Base-by-base conservation (phyloP, 2,888 invertebrate species). In the Drosophila atripex region DNA sequence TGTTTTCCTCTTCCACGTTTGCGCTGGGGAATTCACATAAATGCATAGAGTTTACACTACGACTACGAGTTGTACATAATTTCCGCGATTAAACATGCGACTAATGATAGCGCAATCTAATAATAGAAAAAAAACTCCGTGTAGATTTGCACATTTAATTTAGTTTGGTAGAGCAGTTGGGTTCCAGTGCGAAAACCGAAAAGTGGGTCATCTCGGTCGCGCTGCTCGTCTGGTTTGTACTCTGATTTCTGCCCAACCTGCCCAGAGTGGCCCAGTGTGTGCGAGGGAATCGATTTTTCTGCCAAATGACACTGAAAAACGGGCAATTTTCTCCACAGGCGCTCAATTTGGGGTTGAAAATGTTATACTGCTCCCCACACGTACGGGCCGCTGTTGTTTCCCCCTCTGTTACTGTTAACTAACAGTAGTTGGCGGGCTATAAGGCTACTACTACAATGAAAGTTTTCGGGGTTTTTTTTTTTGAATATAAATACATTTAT, bases 191-290 rank as follows among this genome's bases (percentile, higher is more conserved):
- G 90, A 90, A 90, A 90, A 90, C 89, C 89, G 83, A 89, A 89
- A 90, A 89, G 80, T 90, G 90, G 90, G 90, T 90, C 89, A 90
- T 89, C 88, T 90, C 90, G 89, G 88, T 90, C 90, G 90, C 88
- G 89, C 84, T 88, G 78, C 87, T 90, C 80, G 86, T 78, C 88
- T 84, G 88, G 86, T 84, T 88, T 80, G 86, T 88, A 89, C 89
- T 80, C 87, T 89, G 88, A 89, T 88, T 89, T 87, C 89, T 83
- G 68, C 68, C 88, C 83, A 83, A 83, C 83, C 59, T 75, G 73
- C 58, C 77, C 75, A 73, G 80, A 75, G 77, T 89, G 88, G 75
- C 83, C 84, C 87, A 87, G 70, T 76, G 82, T 87, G 87, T 69
- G 51, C 54, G 78, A 72, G 69, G 60, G 73, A 88, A 89, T 89